phyloP scores from a whole-genome alignment of 2,113 vertebrate species.

The Vicugna pacos region DNA sequence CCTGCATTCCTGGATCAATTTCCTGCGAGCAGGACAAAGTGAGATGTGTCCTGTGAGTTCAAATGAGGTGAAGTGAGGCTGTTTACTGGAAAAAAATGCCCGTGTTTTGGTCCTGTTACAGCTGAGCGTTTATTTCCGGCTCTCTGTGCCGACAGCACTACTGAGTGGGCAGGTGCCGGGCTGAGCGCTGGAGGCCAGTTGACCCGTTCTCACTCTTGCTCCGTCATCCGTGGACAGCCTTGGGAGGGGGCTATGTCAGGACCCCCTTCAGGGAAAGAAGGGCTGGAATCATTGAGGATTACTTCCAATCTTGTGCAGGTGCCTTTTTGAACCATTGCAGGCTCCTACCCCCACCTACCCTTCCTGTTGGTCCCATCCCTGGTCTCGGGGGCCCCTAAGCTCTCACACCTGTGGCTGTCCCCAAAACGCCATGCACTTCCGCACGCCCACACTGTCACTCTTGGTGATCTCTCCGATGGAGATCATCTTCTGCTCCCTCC shows the following conservation, averaged over 20 bases:
- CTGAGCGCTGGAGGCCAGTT: neutral
- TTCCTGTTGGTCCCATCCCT: neutral
- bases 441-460: neutral
- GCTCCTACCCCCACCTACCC: neutral
- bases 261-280: neutral
- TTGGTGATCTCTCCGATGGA: neutral
- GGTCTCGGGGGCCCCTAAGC: neutral
- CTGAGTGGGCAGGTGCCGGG: neutral
- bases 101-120: neutral
- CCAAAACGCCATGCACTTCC: neutral
- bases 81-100: neutral
- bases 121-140: neutral
- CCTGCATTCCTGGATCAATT: slow-evolving; percentile 43
- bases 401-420: neutral
- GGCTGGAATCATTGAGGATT: neutral
- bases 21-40: neutral
- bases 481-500: neutral
- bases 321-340: accelerated
- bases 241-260: neutral
- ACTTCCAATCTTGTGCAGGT: neutral
- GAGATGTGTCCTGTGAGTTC: slow-evolving; percentile 43
- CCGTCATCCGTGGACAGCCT: neutral
- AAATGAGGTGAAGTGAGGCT: slow-evolving; percentile 47
- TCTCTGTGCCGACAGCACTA: neutral
- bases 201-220: neutral